Percentiles rank a stretch among this genome's conserved stretches.
Evolutionary conservation across 2,888 invertebrate genomes (phyloP).

Genomic region (Hemithea aestivaria): DNA sequence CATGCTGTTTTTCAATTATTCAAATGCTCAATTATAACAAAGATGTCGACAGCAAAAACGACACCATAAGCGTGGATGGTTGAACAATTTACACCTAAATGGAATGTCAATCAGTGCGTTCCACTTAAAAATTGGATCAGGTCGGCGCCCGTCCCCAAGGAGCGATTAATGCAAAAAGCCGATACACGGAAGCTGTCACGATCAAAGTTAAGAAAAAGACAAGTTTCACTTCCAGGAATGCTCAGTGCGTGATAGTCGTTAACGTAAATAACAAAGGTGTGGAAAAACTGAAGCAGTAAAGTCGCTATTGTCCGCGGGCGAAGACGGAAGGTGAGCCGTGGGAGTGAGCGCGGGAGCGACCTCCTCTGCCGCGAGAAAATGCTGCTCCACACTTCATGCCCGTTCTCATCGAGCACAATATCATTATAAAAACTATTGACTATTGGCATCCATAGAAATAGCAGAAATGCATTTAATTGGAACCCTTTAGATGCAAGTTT

Average conservation of each 20-base stretch:
- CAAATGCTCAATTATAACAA: conserved; percentile 18
- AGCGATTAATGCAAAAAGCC: conserved; percentile 45
- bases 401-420: conserved; percentile 46
- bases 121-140: conserved; percentile 51
- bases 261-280: conserved; percentile 59
- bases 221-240: conserved; percentile 68
- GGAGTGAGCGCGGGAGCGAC: conserved; percentile 54
- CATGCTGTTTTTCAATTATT: conserved; percentile 12
- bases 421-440: conserved; percentile 33
- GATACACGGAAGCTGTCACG: conserved; percentile 61
- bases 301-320: conserved; percentile 61
- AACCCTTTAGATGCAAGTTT: conserved; percentile 30
- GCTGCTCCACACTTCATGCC: conserved; percentile 40
- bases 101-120: conserved; percentile 33
- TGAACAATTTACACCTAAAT: conserved; percentile 22
- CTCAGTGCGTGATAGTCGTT: conserved; percentile 54
- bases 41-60: conserved; percentile 22
- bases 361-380: conserved; percentile 63
- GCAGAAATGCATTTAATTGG: conserved; percentile 27
- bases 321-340: conserved; percentile 67
- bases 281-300: conserved; percentile 61
- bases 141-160: conserved; percentile 47
- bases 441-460: conserved; percentile 30
- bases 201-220: conserved; percentile 56
- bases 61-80: conserved; percentile 24